These are phyloP conservation scores for Phylloscopus collybita DNA, from an alignment of 2,797 vertebrate genomes.

Conservation along the genomic window DNA sequence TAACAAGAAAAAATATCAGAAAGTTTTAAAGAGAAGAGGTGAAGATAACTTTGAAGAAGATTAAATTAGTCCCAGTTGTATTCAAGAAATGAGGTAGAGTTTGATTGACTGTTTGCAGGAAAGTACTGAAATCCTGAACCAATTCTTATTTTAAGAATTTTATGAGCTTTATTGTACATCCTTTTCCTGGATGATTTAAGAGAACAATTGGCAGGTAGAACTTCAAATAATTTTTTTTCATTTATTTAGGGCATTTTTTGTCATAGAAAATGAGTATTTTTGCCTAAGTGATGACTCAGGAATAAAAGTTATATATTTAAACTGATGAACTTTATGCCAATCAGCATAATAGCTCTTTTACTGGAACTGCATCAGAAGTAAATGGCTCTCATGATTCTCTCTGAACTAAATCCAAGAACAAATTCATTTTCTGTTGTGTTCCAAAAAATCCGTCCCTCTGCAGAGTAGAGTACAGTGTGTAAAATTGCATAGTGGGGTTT, in stretches of 20 bases:
- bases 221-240: neutral
- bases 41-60: neutral
- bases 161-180: neutral
- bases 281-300: neutral
- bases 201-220: neutral
- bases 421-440: constrained; percentile 25
- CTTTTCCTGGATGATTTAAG: neutral
- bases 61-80: neutral
- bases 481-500: neutral
- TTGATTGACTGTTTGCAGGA: neutral
- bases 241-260: neutral
- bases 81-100: neutral
- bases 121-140: neutral
- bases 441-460: constrained; percentile 5
- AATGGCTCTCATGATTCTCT: constrained; percentile 35
- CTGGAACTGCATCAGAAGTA: constrained; percentile 38
- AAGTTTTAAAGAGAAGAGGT: neutral
- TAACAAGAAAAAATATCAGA: neutral
- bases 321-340: constrained; percentile 24
- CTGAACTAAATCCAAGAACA: constrained; percentile 32
- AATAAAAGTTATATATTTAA: constrained; percentile 40
- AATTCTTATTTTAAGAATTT: neutral
- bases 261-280: neutral
- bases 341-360: constrained; percentile 39
- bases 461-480: neutral